A percentile compares a stretch with the other conserved stretches of the same genome.
These are phyloP conservation scores for Microtus oregoni DNA, from an alignment of 2,113 vertebrate species.

Conservation along the genomic window DNA sequence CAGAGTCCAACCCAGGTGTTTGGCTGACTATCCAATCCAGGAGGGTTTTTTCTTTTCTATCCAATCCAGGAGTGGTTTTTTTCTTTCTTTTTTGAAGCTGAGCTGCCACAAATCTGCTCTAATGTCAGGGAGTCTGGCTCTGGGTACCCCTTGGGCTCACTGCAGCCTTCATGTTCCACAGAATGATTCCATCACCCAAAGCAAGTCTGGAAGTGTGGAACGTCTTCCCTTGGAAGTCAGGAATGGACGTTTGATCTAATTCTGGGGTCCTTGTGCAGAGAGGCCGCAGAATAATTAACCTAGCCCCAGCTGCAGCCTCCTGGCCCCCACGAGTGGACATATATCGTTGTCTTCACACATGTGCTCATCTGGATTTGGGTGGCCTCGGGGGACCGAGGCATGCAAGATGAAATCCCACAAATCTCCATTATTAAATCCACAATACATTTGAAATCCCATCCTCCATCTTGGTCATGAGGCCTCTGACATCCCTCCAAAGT, in stretches of 20 bases:
- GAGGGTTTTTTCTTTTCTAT: background rate
- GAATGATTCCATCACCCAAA: constrained; percentile 8
- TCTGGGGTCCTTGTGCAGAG: constrained; percentile 62
- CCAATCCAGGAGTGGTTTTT: background rate
- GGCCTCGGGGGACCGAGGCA: constrained; percentile 62
- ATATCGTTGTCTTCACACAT: constrained; percentile 80
- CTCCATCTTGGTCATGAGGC: constrained; percentile 63
- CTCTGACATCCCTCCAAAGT: constrained; percentile 64
- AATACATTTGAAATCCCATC: constrained; percentile 68
- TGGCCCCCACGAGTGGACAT: constrained; percentile 65
- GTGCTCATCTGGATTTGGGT: constrained; percentile 77
- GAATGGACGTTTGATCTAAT: constrained; percentile 38
- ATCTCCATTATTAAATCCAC: constrained; percentile 80
- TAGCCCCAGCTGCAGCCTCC: constrained; percentile 80
- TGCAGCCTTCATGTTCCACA: background rate
- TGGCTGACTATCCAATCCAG: constrained; percentile 53
- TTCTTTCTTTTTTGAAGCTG: background rate
- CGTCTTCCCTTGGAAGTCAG: constrained; percentile 37
- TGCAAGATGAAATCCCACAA: constrained; percentile 79
- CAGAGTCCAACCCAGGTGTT: constrained; percentile 73
- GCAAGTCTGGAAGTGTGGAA: background rate
- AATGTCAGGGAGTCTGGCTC: constrained; percentile 18
- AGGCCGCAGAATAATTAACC: constrained; percentile 69
- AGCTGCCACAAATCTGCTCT: background rate
- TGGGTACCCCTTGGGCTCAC: background rate